These are phyloP conservation scores for Meloidogyne floridensis DNA, from an alignment of 1,140 invertebrate species.

Conservation along the genomic window DNA sequence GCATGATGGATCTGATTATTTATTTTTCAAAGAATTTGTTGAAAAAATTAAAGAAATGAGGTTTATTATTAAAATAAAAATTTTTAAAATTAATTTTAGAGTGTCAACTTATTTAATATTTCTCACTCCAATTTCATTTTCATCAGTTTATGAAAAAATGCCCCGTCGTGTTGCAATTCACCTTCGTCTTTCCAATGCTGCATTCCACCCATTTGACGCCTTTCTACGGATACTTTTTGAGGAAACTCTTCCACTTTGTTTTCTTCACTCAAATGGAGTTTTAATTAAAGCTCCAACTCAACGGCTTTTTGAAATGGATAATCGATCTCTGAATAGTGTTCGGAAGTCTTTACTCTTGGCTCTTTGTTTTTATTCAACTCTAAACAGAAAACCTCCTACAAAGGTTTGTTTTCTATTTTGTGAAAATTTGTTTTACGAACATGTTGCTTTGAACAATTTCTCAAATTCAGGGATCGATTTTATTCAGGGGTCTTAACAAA, in stretches of 20 bases:
- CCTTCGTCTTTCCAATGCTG: neutral
- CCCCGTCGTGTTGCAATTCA: neutral
- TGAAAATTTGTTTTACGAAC: too few relatives aligned
- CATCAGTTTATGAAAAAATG: constrained; percentile 18
- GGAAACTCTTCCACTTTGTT: constrained; percentile 6
- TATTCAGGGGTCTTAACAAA: too few relatives aligned
- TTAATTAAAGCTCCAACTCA: neutral
- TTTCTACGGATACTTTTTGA: constrained; percentile 15
- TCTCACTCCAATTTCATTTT: constrained; percentile 23
- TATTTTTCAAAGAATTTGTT: constrained; percentile 16
- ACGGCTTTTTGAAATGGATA: neutral
- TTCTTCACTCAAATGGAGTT: constrained; percentile 14
- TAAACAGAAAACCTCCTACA: neutral
- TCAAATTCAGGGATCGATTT: too few relatives aligned
- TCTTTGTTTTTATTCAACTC: constrained; percentile 1
- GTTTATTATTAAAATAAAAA: neutral
- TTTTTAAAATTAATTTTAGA: neutral
- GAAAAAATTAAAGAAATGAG: neutral
- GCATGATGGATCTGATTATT: constrained; percentile 8
- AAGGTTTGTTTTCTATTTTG: neutral
- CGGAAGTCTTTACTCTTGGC: constrained; percentile 15
- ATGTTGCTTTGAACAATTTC: too few relatives aligned
- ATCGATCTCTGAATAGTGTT: neutral
- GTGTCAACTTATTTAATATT: neutral
- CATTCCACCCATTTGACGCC: neutral